Percentiles rank a stretch among this genome's conserved stretches.
phyloP scores from a whole-genome alignment of 2,113 vertebrate genomes.

The Acanthochromis polyacanthus region DNA sequence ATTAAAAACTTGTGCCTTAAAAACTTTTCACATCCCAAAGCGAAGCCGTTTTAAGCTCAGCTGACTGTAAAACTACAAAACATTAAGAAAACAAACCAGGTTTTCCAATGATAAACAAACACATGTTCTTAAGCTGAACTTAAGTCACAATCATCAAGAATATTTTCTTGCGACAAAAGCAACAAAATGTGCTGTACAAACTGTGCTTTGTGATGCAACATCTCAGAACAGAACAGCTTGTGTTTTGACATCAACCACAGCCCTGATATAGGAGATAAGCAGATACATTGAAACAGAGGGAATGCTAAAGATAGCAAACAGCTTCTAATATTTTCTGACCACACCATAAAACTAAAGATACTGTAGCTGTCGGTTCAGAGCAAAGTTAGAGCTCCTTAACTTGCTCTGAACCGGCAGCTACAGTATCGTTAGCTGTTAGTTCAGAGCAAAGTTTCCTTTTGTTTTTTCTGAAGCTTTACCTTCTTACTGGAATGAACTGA shows the following conservation, averaged over 20 bases:
- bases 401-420: too few species aligned
- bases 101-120: too few species aligned
- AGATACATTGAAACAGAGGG: too few species aligned
- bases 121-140: neutral
- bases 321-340: neutral
- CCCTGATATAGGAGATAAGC: neutral
- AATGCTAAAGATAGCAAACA: neutral
- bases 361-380: neutral
- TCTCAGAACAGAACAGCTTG: neutral
- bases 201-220: conserved; percentile 1
- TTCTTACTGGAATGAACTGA: conserved; percentile 24
- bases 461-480: conserved; percentile 34
- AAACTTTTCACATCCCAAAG: too few species aligned
- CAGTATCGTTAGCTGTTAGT: too few species aligned
- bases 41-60: too few species aligned
- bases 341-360: neutral
- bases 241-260: neutral
- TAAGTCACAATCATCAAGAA: neutral
- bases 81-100: too few species aligned
- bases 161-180: neutral
- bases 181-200: neutral
- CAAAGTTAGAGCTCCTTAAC: neutral
- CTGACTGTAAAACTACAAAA: too few species aligned
- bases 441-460: conserved; percentile 2
- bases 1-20: too few species aligned